Evolutionary conservation across 2,113 vertebrate species (phyloP).

Genomic region (Neolamprologus tretocephalus): DNA sequence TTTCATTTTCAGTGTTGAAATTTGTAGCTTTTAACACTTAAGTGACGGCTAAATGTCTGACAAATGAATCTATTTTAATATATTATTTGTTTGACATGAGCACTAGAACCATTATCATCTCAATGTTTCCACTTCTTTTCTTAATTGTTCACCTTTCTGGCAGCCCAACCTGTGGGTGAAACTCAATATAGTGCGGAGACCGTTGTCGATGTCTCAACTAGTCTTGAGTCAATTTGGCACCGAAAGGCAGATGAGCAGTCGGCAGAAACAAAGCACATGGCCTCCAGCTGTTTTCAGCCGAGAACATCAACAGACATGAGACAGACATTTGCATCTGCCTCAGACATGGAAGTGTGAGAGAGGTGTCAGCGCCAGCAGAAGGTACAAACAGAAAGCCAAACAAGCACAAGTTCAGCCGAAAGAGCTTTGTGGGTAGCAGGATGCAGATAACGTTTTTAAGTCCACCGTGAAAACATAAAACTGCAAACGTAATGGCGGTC

Average conservation of each 20-base stretch:
- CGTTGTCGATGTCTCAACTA: conserved; percentile 6
- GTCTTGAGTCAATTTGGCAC: conserved; percentile 18
- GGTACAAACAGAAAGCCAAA: conserved; percentile 20
- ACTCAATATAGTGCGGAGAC: conserved; percentile 23
- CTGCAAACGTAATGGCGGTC: background rate
- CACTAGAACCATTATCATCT: background rate
- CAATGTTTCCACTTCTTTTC: background rate
- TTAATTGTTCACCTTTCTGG: conserved; percentile 15
- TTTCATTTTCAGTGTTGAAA: background rate
- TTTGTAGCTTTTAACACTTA: background rate
- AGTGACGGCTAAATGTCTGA: background rate
- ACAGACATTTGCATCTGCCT: conserved; percentile 54
- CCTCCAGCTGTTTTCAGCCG: conserved; percentile 38
- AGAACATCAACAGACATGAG: conserved; percentile 19
- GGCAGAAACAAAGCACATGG: conserved; percentile 25
- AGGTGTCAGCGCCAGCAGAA: conserved; percentile 22
- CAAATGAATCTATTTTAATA: background rate
- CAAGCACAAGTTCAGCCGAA: conserved; percentile 7
- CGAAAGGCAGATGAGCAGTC: conserved; percentile 10
- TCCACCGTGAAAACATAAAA: background rate
- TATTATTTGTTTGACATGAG: background rate
- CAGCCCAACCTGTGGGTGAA: background rate
- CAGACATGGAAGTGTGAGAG: conserved; percentile 30
- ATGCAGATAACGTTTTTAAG: background rate
- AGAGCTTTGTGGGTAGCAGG: background rate